phyloP scores from a whole-genome alignment of 2,797 vertebrate genomes.

The Lates japonicus region DNA sequence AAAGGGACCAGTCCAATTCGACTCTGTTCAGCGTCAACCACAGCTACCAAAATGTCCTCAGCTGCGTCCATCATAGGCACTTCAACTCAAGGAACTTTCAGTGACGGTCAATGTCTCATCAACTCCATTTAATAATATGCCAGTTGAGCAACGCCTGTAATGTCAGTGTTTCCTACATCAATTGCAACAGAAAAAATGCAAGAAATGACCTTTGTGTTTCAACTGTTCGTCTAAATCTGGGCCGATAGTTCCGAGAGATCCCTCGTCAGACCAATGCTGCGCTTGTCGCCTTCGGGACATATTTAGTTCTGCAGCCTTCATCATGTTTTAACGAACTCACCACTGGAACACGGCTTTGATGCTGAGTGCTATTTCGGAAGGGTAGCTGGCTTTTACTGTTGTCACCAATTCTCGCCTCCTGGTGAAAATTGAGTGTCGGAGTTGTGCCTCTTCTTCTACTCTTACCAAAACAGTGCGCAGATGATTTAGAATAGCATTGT shows the following conservation, averaged over 20 bases:
- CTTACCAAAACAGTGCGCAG: too few relatives aligned
- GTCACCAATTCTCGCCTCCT: slow-evolving; percentile 25
- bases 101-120: neutral
- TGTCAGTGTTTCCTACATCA: neutral
- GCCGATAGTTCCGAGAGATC: neutral
- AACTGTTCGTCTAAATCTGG: neutral
- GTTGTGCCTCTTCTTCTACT: too few relatives aligned
- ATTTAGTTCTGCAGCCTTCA: neutral
- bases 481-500: too few relatives aligned
- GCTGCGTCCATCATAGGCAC: too few relatives aligned
- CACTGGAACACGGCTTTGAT: neutral
- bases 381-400: slow-evolving; percentile 50
- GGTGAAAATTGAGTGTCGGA: slow-evolving; percentile 2
- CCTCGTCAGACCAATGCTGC: neutral
- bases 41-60: too few relatives aligned
- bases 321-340: neutral
- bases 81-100: too few relatives aligned
- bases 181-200: neutral
- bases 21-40: neutral
- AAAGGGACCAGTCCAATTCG: neutral
- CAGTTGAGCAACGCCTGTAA: neutral
- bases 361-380: neutral
- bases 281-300: neutral
- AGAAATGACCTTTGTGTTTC: neutral
- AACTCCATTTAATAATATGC: neutral